Percentiles rank a stretch among this genome's conserved stretches.
Conservation (phyloP, 1,140 invertebrate species). For the Lysiphlebus fabarum region DNA sequence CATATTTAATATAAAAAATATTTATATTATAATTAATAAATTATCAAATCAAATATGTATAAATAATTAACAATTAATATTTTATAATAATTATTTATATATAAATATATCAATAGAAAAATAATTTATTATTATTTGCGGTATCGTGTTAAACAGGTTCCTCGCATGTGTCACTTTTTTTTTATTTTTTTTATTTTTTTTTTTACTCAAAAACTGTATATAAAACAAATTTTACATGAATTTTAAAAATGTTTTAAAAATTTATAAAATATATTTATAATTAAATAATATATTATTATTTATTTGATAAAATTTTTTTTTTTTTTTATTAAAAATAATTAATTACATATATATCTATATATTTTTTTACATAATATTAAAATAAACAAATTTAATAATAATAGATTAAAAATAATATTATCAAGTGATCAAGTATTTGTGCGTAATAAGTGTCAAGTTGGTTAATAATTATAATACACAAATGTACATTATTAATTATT, state of each 20-base stretch:
- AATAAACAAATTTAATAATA: no score
- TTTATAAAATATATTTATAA: no score
- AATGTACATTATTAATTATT: constrained; percentile 36
- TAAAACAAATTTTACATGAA: no score
- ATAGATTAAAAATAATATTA: no score
- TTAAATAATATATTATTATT: no score
- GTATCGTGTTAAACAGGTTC: constrained; percentile 19
- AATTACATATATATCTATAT: no score
- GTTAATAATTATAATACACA: constrained; percentile 14
- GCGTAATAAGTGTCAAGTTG: neutral
- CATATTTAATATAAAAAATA: constrained; percentile 33
- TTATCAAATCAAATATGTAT: constrained; percentile 4
- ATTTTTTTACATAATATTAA: neutral
- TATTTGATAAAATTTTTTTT: neutral
- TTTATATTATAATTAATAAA: constrained; percentile 17
- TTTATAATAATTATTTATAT: constrained; percentile 28
- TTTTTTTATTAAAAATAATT: constrained; percentile 8
- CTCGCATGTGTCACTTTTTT: constrained; percentile 40
- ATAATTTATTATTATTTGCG: constrained; percentile 18
- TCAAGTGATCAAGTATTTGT: no score
- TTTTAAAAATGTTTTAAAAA: no score
- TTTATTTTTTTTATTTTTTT: no score
- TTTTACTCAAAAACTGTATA: no score
- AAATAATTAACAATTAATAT: constrained; percentile 34
- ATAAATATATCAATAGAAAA: constrained; percentile 27